Conservation (phyloP, 2,888 invertebrate genomes). For the Dynastes hyllus region DNA sequence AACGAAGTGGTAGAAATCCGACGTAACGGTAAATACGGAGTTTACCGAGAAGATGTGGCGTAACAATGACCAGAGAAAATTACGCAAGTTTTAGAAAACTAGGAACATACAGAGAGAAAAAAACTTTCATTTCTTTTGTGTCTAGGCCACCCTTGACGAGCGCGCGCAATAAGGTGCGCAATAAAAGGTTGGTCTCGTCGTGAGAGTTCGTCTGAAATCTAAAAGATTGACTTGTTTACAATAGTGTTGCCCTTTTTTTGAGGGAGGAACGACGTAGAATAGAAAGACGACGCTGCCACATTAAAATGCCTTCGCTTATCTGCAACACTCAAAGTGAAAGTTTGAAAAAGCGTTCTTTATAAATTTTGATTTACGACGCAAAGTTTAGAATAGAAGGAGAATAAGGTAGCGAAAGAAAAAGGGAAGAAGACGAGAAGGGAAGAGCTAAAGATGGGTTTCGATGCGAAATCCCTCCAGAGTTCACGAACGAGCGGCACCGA, state of each 20-base stretch:
- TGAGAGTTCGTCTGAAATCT: conserved; percentile 48
- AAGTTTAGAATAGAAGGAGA: conserved; percentile 56
- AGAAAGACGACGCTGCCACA: conserved; percentile 62
- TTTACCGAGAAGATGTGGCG: conserved; percentile 27
- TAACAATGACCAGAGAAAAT: conserved; percentile 42
- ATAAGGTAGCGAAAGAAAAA: conserved; percentile 23
- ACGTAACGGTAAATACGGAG: conserved; percentile 25
- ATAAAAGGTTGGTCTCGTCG: conserved; percentile 32
- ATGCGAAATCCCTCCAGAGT: conserved; percentile 46
- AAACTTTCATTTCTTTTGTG: conserved; percentile 58
- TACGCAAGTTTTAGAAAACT: conserved; percentile 40
- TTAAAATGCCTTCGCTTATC: conserved; percentile 61
- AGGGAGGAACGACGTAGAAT: conserved; percentile 58
- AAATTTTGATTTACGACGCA: conserved; percentile 68
- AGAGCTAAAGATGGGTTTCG: conserved; percentile 35
- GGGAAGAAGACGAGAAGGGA: conserved; percentile 2
- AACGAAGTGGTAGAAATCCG: neutral
- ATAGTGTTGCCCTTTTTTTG: conserved; percentile 59
- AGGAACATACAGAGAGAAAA: conserved; percentile 28
- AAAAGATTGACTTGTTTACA: conserved; percentile 64
- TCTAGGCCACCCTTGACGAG: conserved; percentile 45
- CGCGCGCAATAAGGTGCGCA: conserved; percentile 35
- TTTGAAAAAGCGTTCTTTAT: conserved; percentile 68
- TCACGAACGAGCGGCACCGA: conserved; percentile 49
- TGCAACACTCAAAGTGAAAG: conserved; percentile 66